phyloP scores from a whole-genome alignment of 2,888 invertebrate species.

The Lepeophtheirus nordmannii region DNA sequence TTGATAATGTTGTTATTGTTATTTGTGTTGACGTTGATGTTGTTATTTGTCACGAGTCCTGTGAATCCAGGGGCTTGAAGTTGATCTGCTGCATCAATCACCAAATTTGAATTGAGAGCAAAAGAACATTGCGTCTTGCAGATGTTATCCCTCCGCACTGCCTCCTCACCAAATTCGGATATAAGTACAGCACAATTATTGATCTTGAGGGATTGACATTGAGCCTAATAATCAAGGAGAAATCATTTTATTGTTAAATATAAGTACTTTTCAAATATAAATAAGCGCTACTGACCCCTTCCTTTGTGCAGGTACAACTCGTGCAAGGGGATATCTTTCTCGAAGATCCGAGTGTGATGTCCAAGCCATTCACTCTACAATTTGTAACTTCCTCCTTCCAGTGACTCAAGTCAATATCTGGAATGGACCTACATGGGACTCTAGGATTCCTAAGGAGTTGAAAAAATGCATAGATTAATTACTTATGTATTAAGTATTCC shows the following conservation, averaged over 20 bases:
- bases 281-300: slow-evolving; percentile 51
- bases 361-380: slow-evolving; percentile 62
- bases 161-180: slow-evolving; percentile 65
- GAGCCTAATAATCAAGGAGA: slow-evolving; percentile 46
- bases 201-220: slow-evolving; percentile 70
- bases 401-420: slow-evolving; percentile 59
- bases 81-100: background rate
- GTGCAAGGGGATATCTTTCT: slow-evolving; percentile 80
- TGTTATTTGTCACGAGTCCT: too few species aligned
- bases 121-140: slow-evolving; percentile 79
- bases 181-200: slow-evolving; percentile 69
- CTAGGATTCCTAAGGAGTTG: slow-evolving; percentile 52
- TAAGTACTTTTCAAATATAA: background rate
- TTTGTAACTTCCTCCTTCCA: slow-evolving; percentile 51
- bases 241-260: background rate
- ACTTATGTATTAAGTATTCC: background rate
- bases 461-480: slow-evolving; percentile 25
- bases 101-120: slow-evolving; percentile 23
- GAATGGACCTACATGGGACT: slow-evolving; percentile 63
- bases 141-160: slow-evolving; percentile 65
- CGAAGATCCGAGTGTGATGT: slow-evolving; percentile 60
- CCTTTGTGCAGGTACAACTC: slow-evolving; percentile 66
- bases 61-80: slow-evolving; percentile 16
- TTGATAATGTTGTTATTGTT: background rate
- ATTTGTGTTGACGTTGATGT: background rate